These are phyloP conservation scores for Forpus xanthops DNA, from an alignment of 2,797 vertebrate genomes.

Conservation along the genomic window DNA sequence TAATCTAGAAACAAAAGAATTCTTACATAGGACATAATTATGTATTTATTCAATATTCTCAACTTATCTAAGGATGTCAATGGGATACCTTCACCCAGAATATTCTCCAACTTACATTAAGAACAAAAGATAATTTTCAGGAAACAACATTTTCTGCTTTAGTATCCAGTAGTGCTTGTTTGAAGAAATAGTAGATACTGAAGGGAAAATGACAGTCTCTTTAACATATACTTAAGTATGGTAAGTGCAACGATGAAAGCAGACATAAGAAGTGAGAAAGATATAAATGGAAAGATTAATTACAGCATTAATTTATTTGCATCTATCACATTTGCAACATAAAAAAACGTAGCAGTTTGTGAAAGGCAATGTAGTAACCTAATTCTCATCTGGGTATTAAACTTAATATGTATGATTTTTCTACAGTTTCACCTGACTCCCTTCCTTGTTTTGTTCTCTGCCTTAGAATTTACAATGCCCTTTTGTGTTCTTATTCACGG, in stretches of 20 bases:
- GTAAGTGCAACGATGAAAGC: slow-evolving; percentile 67
- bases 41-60: neutral
- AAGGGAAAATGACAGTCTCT: slow-evolving; percentile 66
- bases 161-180: slow-evolving; percentile 44
- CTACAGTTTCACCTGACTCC: slow-evolving; percentile 44
- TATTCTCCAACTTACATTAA: neutral
- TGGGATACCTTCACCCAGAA: neutral
- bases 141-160: slow-evolving; percentile 20
- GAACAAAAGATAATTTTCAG: slow-evolving; percentile 29
- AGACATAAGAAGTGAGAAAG: slow-evolving; percentile 69
- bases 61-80: neutral
- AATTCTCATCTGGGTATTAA: slow-evolving; percentile 66
- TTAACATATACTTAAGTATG: slow-evolving; percentile 68
- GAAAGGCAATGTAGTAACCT: slow-evolving; percentile 51
- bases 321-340: slow-evolving; percentile 57
- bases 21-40: neutral
- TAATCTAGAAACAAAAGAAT: neutral
- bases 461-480: slow-evolving; percentile 58
- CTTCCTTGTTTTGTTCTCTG: slow-evolving; percentile 60
- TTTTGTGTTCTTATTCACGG: slow-evolving; percentile 57
- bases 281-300: slow-evolving; percentile 73
- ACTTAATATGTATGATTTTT: slow-evolving; percentile 60
- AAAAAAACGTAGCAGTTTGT: slow-evolving; percentile 58
- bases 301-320: slow-evolving; percentile 71
- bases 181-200: slow-evolving; percentile 57